Percentiles rank a stretch among this genome's conserved stretches.
Evolutionary conservation across 2,888 invertebrate species (phyloP).

Genomic region (Tolmerus cingulatus): DNA sequence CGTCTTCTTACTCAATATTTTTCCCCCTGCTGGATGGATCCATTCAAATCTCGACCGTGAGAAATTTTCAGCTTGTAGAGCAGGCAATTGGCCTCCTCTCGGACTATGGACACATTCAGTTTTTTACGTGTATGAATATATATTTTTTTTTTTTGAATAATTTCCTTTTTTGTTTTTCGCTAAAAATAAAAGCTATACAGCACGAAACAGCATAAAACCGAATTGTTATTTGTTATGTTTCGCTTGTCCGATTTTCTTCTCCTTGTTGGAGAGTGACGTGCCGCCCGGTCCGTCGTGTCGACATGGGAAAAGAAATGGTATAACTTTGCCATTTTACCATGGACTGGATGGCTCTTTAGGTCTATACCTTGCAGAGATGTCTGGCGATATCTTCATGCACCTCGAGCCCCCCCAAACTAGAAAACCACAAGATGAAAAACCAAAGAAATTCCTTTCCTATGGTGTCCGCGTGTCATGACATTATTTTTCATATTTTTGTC

Average conservation of each 20-base stretch:
- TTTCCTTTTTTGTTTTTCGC: not conserved
- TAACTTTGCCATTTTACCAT: not conserved
- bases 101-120: not conserved
- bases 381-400: not conserved
- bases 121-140: not conserved
- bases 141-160: not conserved
- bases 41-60: slow-evolving; percentile 21
- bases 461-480: slow-evolving; percentile 10
- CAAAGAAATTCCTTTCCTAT: slow-evolving; percentile 7
- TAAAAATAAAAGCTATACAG: not conserved
- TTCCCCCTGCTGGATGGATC: not conserved
- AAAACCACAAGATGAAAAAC: slow-evolving; percentile 4
- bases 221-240: slow-evolving; percentile 5
- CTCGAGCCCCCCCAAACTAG: not conserved
- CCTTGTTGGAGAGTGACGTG: not conserved
- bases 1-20: slow-evolving; percentile 11
- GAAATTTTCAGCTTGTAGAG: not conserved
- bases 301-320: slow-evolving; percentile 6
- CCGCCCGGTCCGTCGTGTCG: not conserved
- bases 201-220: not conserved
- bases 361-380: not conserved
- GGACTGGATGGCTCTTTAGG: not conserved
- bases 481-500: slow-evolving; percentile 18
- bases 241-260: slow-evolving; percentile 12
- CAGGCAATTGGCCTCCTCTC: not conserved